phyloP scores from a whole-genome alignment of 2,797 vertebrate species.

The Vultur gryphus region DNA sequence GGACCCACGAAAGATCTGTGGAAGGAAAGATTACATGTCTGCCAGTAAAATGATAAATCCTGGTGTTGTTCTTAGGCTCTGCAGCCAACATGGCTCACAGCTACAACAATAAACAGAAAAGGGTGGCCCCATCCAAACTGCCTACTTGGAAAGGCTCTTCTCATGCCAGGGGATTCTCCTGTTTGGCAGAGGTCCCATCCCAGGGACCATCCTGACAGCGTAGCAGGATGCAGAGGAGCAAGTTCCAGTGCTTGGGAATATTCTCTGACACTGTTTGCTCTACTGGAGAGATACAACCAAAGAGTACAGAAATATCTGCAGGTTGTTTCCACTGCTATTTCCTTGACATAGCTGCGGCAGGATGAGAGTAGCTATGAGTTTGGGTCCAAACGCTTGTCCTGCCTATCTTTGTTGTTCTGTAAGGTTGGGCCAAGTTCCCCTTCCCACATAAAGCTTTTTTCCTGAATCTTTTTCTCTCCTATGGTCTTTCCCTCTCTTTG shows the following conservation, averaged over 20 bases:
- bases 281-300: background rate
- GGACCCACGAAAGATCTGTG: background rate
- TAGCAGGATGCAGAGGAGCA: background rate
- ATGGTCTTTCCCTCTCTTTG: background rate
- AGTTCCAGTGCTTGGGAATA: background rate
- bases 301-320: background rate
- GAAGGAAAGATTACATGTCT: background rate
- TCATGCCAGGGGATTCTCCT: background rate
- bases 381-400: background rate
- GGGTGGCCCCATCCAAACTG: background rate
- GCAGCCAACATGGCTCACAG: background rate
- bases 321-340: background rate
- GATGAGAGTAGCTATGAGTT: background rate
- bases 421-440: background rate
- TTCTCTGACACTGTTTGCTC: background rate
- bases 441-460: background rate
- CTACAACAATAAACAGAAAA: background rate
- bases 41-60: background rate
- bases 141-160: background rate
- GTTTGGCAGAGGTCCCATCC: background rate
- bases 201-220: background rate
- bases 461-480: background rate
- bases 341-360: accelerated
- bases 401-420: background rate
- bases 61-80: background rate